Percentiles rank a stretch among this genome's conserved stretches.
These are phyloP conservation scores for Lycodopsis pacificus DNA, from an alignment of 2,797 vertebrate species.

Conservation along the genomic window DNA sequence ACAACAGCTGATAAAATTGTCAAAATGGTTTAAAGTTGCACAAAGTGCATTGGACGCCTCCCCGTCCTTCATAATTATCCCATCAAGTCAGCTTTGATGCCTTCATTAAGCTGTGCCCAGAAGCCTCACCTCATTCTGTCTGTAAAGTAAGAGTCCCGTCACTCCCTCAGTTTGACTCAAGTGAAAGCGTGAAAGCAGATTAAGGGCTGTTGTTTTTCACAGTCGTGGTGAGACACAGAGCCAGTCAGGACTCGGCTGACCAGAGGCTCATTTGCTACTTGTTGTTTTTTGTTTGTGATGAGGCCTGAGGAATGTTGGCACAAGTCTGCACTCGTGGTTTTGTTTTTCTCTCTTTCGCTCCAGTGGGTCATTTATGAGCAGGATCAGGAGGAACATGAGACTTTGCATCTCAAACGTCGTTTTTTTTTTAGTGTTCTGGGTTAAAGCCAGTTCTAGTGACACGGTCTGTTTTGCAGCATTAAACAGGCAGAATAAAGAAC, in stretches of 20 bases:
- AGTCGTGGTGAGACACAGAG: conserved; percentile 70
- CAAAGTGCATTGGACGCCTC: conserved; percentile 43
- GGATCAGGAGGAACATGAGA: conserved; percentile 48
- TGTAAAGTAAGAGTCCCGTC: conserved; percentile 76
- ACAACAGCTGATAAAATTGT: conserved; percentile 45
- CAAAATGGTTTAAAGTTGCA: conserved; percentile 50
- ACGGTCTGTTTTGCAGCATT: conserved; percentile 39
- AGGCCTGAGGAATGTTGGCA: conserved; percentile 77
- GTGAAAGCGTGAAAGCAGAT: conserved; percentile 84
- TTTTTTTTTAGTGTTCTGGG: conserved; percentile 9
- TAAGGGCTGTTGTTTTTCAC: conserved; percentile 83
- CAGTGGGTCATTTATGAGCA: conserved; percentile 61
- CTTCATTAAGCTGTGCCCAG: conserved; percentile 77
- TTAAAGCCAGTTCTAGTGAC: conserved; percentile 34
- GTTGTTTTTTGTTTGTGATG: conserved; percentile 79
- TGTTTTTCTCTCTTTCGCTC: conserved; percentile 54
- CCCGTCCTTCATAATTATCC: conserved; percentile 71
- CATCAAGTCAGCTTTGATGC: conserved; percentile 74
- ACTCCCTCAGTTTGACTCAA: conserved; percentile 80
- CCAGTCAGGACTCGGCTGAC: conserved; percentile 79
- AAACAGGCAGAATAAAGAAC: conserved; percentile 6
- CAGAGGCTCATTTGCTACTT: conserved; percentile 77
- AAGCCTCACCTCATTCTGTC: conserved; percentile 79
- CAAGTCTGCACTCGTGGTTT: conserved; percentile 63
- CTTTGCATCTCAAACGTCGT: conserved; percentile 11